These are phyloP conservation scores for Pampus argenteus DNA, from an alignment of 2,797 vertebrate species.

Conservation along the genomic window DNA sequence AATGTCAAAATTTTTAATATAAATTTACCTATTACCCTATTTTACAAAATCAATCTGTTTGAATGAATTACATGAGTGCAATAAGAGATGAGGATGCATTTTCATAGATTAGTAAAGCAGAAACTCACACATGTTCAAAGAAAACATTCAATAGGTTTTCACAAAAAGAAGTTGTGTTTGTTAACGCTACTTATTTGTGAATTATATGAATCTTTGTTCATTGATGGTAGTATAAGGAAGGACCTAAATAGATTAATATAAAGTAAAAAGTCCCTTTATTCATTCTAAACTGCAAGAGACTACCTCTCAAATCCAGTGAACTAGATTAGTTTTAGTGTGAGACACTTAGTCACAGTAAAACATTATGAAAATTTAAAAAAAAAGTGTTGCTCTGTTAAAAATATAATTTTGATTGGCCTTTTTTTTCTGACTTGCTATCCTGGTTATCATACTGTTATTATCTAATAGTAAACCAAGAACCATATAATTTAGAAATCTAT, in stretches of 20 bases:
- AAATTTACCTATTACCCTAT: background rate
- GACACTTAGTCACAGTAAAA: background rate
- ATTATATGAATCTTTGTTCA: background rate
- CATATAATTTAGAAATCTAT: background rate
- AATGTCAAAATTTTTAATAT: slow-evolving; percentile 1
- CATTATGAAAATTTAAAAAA: background rate
- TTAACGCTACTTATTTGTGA: background rate
- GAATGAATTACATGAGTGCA: background rate
- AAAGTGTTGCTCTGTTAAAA: background rate
- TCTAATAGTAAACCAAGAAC: background rate
- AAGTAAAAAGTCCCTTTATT: background rate
- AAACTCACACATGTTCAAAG: background rate
- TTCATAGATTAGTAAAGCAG: no score
- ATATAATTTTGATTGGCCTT: no score
- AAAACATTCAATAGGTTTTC: slow-evolving; percentile 1
- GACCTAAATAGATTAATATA: background rate
- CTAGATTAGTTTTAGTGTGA: background rate
- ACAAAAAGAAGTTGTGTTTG: background rate
- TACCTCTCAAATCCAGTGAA: background rate
- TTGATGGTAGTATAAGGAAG: background rate
- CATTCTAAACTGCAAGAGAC: background rate
- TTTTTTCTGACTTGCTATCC: background rate
- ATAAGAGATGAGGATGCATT: background rate
- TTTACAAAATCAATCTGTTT: slow-evolving; percentile 1
- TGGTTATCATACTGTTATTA: background rate